Base-by-base conservation (phyloP, 2,797 vertebrate genomes). In the Balearica regulorum region DNA sequence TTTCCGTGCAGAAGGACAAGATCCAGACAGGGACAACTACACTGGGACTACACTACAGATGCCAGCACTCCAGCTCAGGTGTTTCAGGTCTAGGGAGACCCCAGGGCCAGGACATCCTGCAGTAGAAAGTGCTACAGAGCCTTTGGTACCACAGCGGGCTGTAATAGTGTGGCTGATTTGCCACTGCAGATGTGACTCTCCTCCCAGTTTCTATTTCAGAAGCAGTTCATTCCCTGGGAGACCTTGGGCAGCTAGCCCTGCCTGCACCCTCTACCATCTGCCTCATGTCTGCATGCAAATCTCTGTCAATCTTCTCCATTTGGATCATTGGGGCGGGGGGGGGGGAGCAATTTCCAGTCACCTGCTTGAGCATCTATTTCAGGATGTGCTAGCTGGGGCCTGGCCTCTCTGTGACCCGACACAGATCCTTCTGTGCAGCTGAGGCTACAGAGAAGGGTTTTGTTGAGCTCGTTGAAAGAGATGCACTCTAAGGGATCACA, bases 361-460 rank as follows among this genome's bases (percentile, higher is more conserved):
- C 14, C 70, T 82, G 37, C 57, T 39, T 54, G 16, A 71, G 33
- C 22, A 31, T n/a, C 41, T 79, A 41, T 84, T 83, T 75, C 3
- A 4, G 35, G 28, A 86, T 80, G 33, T 0, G 0, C 37, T 65
- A 72, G 21, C 37, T 2, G 0, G 15, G 31, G 33, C 21, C 57
- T 73, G 61, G 31, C 41, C 60, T 57, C 43, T 83, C 55, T 35
- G 37, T 83, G 79, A 77, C 44, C 35, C 4, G 0, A 14, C 51
- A 76, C 37, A 65, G 49, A 57, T 62, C 41, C 5, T 48, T 85
- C 75, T 81, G 37, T 76, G 61, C 57, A 71, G 49, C 79, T 92
- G 54, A 91, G 39, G 22, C 43, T 83, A 19, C 31, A 48, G 35
- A 39, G 35, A 62, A 28, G 54, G 17, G 51, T 85, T 93, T 79